phyloP scores from a whole-genome alignment of 30 jellyfish, hydroid and myxozoan species.

The Phacellophora camtschatica region DNA sequence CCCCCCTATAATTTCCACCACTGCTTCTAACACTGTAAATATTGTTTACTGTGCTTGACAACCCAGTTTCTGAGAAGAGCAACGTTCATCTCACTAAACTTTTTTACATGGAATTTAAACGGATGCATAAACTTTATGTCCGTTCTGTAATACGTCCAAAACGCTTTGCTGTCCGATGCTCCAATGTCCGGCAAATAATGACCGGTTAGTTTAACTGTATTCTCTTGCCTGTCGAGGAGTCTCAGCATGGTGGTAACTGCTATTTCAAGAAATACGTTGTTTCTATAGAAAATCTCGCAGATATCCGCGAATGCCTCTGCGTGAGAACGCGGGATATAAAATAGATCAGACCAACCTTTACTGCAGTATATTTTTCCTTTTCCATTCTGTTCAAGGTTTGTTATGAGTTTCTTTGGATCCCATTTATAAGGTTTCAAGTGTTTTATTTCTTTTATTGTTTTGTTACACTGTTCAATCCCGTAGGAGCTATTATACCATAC shows the following conservation, averaged over 20 bases:
- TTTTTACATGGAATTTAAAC: slow-evolving; percentile 64
- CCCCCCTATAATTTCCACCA: no score
- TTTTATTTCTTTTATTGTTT: slow-evolving; percentile 24
- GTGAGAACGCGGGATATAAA: slow-evolving; percentile 72
- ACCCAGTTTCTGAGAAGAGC: slow-evolving; percentile 77
- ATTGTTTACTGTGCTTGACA: slow-evolving; percentile 2
- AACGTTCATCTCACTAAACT: slow-evolving; percentile 47
- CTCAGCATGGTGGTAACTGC: slow-evolving; percentile 84
- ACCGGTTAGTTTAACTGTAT: slow-evolving; percentile 70
- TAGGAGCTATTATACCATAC: slow-evolving; percentile 62
- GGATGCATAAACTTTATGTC: slow-evolving; percentile 84
- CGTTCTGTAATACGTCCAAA: slow-evolving; percentile 71
- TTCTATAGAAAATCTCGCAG: slow-evolving; percentile 53
- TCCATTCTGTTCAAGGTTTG: slow-evolving; percentile 55
- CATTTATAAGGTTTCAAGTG: slow-evolving; percentile 8
- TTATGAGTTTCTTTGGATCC: slow-evolving; percentile 1
- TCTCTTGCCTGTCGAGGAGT: slow-evolving; percentile 53
- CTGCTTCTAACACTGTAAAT: slow-evolving; percentile 46
- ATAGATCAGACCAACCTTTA: slow-evolving; percentile 91
- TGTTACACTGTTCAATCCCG: slow-evolving; percentile 54
- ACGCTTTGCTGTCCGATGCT: slow-evolving; percentile 58
- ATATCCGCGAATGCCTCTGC: slow-evolving; percentile 66
- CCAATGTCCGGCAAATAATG: slow-evolving; percentile 81
- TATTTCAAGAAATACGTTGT: slow-evolving; percentile 75
- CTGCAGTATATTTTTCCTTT: slow-evolving; percentile 68